Conservation (phyloP, 2,797 vertebrate genomes). For the Amphiprion clarkii region DNA sequence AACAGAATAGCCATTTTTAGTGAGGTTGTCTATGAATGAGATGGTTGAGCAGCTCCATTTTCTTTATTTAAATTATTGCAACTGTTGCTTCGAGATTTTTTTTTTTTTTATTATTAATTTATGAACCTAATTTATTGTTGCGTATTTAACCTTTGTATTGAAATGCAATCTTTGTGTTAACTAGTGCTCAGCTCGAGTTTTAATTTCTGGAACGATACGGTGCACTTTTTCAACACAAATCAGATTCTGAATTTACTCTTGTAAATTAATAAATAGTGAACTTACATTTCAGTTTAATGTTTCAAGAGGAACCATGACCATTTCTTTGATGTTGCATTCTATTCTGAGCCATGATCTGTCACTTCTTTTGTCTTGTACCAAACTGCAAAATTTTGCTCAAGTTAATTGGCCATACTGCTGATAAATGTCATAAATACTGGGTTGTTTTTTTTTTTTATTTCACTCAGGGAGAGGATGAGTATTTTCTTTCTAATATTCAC, state of each 20-base stretch:
- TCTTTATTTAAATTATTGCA: constrained; percentile 79
- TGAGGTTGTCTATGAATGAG: constrained; percentile 64
- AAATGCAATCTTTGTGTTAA: constrained; percentile 65
- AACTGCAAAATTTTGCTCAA: constrained; percentile 47
- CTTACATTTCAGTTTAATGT: constrained; percentile 59
- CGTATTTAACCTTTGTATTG: constrained; percentile 78
- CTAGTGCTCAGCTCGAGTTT: constrained; percentile 53
- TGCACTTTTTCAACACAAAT: constrained; percentile 55
- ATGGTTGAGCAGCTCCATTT: constrained; percentile 78
- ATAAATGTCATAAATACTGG: constrained; percentile 25
- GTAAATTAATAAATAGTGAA: constrained; percentile 59
- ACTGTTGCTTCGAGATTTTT: constrained; percentile 66
- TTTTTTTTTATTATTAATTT: constrained; percentile 84
- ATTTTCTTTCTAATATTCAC: constrained; percentile 49
- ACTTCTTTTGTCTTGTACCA: constrained; percentile 61
- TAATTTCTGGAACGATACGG: constrained; percentile 48
- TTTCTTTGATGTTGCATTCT: constrained; percentile 55
- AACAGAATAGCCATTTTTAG: constrained; percentile 64
- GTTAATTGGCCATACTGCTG: constrained; percentile 38
- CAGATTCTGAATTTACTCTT: constrained; percentile 49
- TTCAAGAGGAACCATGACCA: constrained; percentile 61
- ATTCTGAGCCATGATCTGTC: constrained; percentile 76
- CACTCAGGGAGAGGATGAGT: constrained; percentile 44
- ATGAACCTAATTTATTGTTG: constrained; percentile 87
- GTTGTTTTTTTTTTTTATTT: constrained; percentile 40